Base-by-base conservation (phyloP, 2,888 invertebrate species). In the Allolobophora icterica region DNA sequence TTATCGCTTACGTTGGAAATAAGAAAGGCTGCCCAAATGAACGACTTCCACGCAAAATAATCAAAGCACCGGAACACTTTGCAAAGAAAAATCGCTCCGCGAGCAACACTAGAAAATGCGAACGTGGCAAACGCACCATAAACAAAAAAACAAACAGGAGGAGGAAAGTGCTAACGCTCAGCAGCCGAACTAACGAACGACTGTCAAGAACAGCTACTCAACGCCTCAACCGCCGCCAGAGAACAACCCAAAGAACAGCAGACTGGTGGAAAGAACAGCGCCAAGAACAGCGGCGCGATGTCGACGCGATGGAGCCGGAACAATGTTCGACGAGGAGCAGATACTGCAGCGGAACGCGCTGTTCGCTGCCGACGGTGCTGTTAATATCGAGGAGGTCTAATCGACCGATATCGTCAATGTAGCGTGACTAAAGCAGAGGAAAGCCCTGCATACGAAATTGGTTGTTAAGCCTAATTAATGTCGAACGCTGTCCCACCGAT, bases 381-480 rank as follows among this genome's bases (percentile, higher is more conserved):
- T 34, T 87, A 38, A 38, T 35, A 38, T 34, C 87, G 87, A 19
- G 38, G 34, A 13, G 87, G 38, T 21, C 35, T 87, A 87, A 87
- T 87, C 87, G 87, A 38, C 35, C 87, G 87, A 38, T 3, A 24
- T 34, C 87, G 87, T 35, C 87, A 87, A 34, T 87, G 87, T 24
- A 38, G 35, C 87, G 87, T 87, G 38, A 87, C 33, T 87, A 87
- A 87, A 87, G 34, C 87, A 38, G 87, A 34, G 87, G 35, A 87
- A 24, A 38, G 87, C 87, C 35, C 35, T 87, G 87, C 34, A 87
- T 87, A 38, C 87, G 35, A 87, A 87, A 87, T 87, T 34, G 87
- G 35, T 87, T 87, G 87, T 87, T 87, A 87, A 87, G 87, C 35
- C 87, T 87, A 87, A 87, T 87, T 35, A 87, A 87, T 87, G 87